Conservation (phyloP, 1,140 invertebrate genomes). For the Solenopsis invicta region DNA sequence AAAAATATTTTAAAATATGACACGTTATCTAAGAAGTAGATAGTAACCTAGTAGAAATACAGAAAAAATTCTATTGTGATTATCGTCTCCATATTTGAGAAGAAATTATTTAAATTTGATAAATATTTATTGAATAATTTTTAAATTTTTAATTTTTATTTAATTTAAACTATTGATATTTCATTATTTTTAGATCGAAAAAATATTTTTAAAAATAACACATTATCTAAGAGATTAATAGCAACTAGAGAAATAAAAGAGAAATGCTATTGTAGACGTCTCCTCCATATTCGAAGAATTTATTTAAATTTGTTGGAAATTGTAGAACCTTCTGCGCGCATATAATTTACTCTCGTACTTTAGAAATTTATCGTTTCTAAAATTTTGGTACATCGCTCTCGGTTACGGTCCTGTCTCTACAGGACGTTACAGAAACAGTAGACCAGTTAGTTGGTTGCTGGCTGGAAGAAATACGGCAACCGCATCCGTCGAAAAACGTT, state of each 20-base stretch:
- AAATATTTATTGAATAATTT: not conserved
- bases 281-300: not conserved
- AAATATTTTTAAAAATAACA: not conserved
- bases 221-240: not conserved
- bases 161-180: not conserved
- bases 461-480: slow-evolving; percentile 22
- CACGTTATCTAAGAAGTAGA: too few relatives aligned
- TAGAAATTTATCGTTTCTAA: slow-evolving; percentile 21
- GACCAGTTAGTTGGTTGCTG: not conserved
- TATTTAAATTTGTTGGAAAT: not conserved
- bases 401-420: not conserved
- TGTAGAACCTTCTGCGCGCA: not conserved
- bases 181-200: not conserved
- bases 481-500: slow-evolving; percentile 52
- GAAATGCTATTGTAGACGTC: not conserved
- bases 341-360: not conserved
- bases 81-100: not conserved
- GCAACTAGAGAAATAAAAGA: not conserved
- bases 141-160: not conserved
- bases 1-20: not conserved
- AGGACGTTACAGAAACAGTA: slow-evolving; percentile 11
- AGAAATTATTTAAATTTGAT: too few relatives aligned
- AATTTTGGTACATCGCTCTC: slow-evolving; percentile 6
- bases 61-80: not conserved
- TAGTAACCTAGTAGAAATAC: too few relatives aligned